phyloP scores from a whole-genome alignment of 2,888 invertebrate genomes.

The Phymatocera aterrima region DNA sequence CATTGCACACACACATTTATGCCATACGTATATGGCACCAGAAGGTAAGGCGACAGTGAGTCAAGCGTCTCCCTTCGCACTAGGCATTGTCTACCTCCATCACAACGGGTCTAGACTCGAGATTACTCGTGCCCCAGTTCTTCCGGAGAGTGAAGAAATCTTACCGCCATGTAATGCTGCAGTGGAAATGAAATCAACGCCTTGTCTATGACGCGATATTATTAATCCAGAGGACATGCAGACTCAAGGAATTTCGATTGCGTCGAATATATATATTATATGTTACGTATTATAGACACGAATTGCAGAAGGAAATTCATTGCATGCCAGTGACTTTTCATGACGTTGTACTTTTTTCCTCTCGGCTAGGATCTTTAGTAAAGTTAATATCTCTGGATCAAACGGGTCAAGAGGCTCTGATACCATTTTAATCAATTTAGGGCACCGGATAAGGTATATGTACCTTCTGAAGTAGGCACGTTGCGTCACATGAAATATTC shows the following conservation, averaged over 20 bases:
- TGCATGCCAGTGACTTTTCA: no score
- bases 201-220: neutral
- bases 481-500: neutral
- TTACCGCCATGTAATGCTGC: no score
- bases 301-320: no score
- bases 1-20: neutral
- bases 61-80: conserved; percentile 1
- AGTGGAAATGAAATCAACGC: neutral
- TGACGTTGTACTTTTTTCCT: neutral
- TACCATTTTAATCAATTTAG: neutral
- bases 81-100: neutral
- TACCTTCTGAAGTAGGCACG: neutral
- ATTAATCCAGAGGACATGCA: neutral
- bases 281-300: no score
- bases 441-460: neutral
- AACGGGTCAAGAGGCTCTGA: neutral
- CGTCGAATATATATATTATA: no score
- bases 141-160: conserved; percentile 2
- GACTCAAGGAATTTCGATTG: neutral
- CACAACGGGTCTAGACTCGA: conserved; percentile 24
- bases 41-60: conserved; percentile 18
- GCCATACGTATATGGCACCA: neutral
- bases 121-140: conserved; percentile 24
- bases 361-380: neutral
- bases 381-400: neutral